phyloP scores from a whole-genome alignment of 2,797 vertebrate genomes.

The Trichosurus vulpecula region DNA sequence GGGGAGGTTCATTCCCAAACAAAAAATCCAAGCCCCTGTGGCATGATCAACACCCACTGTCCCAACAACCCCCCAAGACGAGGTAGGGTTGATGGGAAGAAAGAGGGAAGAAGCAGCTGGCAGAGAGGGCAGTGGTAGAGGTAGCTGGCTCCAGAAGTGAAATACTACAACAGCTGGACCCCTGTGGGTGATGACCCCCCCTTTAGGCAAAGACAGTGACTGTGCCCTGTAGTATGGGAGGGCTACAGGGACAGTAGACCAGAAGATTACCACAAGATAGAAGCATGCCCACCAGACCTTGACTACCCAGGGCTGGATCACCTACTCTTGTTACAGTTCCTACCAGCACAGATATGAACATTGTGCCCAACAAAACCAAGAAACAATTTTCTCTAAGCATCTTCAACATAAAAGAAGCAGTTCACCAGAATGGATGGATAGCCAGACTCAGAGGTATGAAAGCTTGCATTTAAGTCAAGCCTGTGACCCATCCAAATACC shows the following conservation, averaged over 20 bases:
- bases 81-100: background rate
- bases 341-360: background rate
- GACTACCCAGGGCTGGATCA: background rate
- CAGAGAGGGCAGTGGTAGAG: background rate
- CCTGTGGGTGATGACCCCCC: background rate
- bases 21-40: background rate
- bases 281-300: background rate
- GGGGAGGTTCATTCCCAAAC: background rate
- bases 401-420: background rate
- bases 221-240: background rate
- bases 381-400: background rate
- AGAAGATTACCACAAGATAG: background rate
- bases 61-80: background rate
- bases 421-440: background rate
- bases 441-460: background rate
- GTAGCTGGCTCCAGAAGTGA: background rate
- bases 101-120: background rate
- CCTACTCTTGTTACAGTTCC: background rate
- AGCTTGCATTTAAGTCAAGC: background rate
- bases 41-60: background rate
- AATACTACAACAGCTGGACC: background rate
- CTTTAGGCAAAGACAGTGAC: background rate
- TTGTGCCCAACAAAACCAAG: background rate
- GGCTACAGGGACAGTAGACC: background rate
- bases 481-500: background rate